Evolutionary conservation across 2,113 vertebrate species (phyloP).

Genomic region (Eretmochelys imbricata): DNA sequence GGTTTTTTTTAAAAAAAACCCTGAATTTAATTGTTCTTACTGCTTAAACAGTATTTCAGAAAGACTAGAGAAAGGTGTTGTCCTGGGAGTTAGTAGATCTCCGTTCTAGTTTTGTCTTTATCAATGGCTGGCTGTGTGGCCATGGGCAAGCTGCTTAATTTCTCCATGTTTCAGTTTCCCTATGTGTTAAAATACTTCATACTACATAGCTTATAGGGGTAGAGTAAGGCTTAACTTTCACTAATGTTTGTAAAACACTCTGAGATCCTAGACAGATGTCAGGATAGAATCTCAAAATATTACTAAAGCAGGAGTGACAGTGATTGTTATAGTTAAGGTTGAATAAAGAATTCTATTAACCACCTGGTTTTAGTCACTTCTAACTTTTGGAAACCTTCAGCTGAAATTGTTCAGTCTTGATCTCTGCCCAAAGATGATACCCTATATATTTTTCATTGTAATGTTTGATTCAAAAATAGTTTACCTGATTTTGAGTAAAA

Average conservation of each 20-base stretch:
- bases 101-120: not conserved
- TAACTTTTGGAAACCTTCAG: not conserved
- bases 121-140: not conserved
- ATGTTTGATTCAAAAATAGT: not conserved
- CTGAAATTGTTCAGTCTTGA: not conserved
- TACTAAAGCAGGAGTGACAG: not conserved
- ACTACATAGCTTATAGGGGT: not conserved
- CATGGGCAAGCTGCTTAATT: slow-evolving; percentile 11
- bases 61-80: not conserved
- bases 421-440: not conserved
- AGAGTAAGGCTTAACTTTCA: not conserved
- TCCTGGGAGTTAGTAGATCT: not conserved
- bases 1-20: not conserved
- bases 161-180: slow-evolving; percentile 26
- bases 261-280: slow-evolving; percentile 9
- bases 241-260: slow-evolving; percentile 26
- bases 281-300: not conserved
- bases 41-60: not conserved
- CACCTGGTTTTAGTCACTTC: not conserved
- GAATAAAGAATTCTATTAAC: not conserved
- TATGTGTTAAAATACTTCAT: not conserved
- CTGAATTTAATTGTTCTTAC: not conserved
- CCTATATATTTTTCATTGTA: not conserved
- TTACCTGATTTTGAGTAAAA: not conserved
- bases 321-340: not conserved